These are phyloP conservation scores for Sciurus carolinensis DNA, from an alignment of 2,797 vertebrate species.

Conservation along the genomic window DNA sequence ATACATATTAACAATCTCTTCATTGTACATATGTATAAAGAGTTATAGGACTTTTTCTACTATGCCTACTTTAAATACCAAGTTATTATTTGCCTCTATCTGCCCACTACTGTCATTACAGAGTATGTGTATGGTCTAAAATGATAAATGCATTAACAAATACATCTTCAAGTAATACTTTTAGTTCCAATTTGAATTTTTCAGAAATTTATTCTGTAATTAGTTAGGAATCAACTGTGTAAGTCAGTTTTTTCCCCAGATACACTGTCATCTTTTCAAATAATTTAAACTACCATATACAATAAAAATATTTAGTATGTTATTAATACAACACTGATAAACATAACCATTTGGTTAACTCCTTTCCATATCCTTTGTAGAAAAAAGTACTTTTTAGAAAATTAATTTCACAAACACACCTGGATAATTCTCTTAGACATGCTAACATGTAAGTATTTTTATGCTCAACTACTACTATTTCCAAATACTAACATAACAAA, in stretches of 20 bases:
- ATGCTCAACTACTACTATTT: slow-evolving; percentile 11
- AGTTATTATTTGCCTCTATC: slow-evolving; percentile 16
- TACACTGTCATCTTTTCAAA: slow-evolving; percentile 29
- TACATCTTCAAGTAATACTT: slow-evolving; percentile 53
- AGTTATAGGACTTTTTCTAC: not conserved
- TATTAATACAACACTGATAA: slow-evolving; percentile 3
- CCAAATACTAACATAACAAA: not conserved
- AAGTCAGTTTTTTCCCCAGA: not conserved
- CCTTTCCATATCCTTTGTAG: not conserved
- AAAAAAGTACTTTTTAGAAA: not conserved
- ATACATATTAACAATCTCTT: not conserved
- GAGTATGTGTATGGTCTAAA: not conserved
- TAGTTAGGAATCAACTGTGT: not conserved
- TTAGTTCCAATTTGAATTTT: not conserved
- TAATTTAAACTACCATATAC: not conserved
- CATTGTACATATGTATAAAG: not conserved
- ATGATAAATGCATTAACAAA: slow-evolving; percentile 45
- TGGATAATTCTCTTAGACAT: not conserved
- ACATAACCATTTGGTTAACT: not conserved
- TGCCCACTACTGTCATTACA: not conserved
- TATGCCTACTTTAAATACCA: not conserved
- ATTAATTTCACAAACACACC: slow-evolving; percentile 39
- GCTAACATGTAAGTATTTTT: not conserved
- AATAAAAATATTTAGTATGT: not conserved
- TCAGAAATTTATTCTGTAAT: slow-evolving; percentile 19